Base-by-base conservation (phyloP, 2,888 invertebrate genomes). In the Cryptus viduatorius region DNA sequence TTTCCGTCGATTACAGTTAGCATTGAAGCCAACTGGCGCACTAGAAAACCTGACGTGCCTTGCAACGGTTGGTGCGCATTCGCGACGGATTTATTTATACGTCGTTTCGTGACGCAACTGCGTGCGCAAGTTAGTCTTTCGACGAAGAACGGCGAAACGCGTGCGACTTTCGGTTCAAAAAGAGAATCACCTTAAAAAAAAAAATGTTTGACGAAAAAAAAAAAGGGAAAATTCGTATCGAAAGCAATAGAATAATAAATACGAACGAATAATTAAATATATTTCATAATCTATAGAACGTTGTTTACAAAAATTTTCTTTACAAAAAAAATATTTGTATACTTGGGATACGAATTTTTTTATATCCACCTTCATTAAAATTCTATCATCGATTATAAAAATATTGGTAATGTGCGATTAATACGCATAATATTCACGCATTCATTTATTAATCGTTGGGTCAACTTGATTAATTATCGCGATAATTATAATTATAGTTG, bases 51-150 rank as follows among this genome's bases (percentile, higher is more conserved):
- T 71, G 42, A 71, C 71, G 71, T 56, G 71, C 42, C 48, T 56
- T 19, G 53, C 53, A 12, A 48, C 71, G 71, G 42, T 16, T 42
- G 14, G 42, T 56, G 12, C 53, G 19, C 7, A 59, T 59, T 73
- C 59, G 59, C 72, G 59, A 59, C n/a, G 72, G 59, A 59, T 73
- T 73, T 73, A 73, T 73, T 73, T 73, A 73, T 73, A 73, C 50
- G 59, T 46, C 59, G n/a, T 73, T 73, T 46, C 24, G 72, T 73
- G 72, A 59, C 72, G 72, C 72, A 61, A 73, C 24, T 59, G 42
- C 37, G 12, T 19, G 19, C 50, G 44, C 19, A 19, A 48, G 37
- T 24, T n/a, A 19, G 56, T 16, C 24, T n/a, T 56, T 8, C 3
- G 4, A 24, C 1, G 56, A 56, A 12, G 56, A 19, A 46, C 59